A percentile compares a stretch with the other conserved stretches of the same genome.
phyloP scores from a whole-genome alignment of 2,113 vertebrate genomes.

The Pelvicachromis taeniatus region DNA sequence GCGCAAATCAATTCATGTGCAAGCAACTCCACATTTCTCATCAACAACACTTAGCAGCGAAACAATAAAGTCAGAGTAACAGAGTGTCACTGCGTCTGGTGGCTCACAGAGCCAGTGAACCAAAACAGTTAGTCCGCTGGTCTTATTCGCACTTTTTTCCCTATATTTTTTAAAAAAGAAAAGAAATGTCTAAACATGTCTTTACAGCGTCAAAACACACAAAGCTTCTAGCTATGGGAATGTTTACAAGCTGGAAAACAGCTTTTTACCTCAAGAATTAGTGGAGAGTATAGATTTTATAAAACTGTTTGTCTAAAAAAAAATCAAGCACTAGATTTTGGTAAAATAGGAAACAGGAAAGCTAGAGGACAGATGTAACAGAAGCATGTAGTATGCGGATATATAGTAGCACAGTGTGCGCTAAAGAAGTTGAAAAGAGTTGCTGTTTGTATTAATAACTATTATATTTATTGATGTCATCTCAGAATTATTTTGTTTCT shows the following conservation, averaged over 20 bases:
- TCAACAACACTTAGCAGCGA: neutral
- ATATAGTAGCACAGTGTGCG: no score
- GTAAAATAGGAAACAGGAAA: no score
- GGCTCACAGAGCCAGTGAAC: neutral
- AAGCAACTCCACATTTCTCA: neutral
- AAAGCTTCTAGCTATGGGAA: neutral
- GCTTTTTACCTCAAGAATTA: neutral
- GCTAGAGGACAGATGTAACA: no score
- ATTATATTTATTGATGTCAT: neutral
- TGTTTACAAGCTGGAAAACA: neutral
- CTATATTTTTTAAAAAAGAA: neutral
- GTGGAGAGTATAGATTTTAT: neutral
- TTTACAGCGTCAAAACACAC: neutral
- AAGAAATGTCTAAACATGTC: neutral
- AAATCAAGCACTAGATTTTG: no score
- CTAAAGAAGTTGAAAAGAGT: no score
- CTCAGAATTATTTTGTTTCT: neutral
- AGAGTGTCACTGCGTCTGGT: neutral
- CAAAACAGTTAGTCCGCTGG: neutral
- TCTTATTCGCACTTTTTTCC: neutral
- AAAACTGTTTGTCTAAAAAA: no score
- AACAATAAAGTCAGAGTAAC: neutral
- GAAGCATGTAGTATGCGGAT: no score
- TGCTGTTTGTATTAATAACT: neutral
- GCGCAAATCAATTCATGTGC: neutral